Percentiles rank a stretch among this genome's conserved stretches.
Conservation (phyloP, 64 coral and sea anemone genomes). For the Montipora foliosa region DNA sequence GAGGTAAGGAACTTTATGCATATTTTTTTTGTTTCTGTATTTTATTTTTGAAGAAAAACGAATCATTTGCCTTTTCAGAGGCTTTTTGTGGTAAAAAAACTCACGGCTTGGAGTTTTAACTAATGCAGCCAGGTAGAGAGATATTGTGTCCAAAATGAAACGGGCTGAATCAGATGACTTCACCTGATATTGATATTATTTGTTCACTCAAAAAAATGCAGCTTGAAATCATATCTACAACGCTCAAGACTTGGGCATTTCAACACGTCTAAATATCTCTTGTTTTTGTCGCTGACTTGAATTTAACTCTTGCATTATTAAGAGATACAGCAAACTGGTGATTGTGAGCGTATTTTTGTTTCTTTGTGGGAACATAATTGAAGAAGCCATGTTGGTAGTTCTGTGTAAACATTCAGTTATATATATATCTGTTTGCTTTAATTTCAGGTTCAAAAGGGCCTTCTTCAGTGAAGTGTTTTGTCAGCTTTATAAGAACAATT, state of each 20-base stretch:
- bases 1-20: too few species aligned
- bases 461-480: too few species aligned
- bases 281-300: not conserved
- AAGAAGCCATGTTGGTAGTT: not conserved
- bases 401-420: not conserved
- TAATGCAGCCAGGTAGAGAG: not conserved
- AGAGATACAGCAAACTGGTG: not conserved
- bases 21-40: not conserved
- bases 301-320: conserved; percentile 38
- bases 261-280: not conserved
- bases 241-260: not conserved
- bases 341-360: not conserved
- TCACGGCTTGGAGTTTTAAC: not conserved
- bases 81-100: conserved; percentile 3
- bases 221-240: not conserved
- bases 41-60: not conserved
- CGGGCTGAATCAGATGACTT: not conserved
- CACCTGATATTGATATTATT: not conserved
- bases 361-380: not conserved
- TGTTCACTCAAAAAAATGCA: not conserved
- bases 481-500: too few species aligned
- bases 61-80: not conserved
- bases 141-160: not conserved
- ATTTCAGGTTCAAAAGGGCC: too few species aligned
- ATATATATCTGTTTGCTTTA: not conserved